phyloP scores from a whole-genome alignment of 2,113 vertebrate genomes.

The Phoxinus phoxinus region DNA sequence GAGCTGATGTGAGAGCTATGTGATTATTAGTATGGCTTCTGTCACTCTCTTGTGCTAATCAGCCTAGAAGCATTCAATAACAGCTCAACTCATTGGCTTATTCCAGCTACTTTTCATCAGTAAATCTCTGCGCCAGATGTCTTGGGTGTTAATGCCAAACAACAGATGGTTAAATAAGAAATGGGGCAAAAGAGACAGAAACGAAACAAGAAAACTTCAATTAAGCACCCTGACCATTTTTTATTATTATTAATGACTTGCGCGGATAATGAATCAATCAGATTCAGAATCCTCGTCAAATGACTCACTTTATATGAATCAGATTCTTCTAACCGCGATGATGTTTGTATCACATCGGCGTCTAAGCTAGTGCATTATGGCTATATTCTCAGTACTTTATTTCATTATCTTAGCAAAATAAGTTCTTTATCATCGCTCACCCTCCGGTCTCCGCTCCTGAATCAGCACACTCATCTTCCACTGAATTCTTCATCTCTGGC shows the following conservation, averaged over 20 bases:
- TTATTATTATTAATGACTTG: background rate
- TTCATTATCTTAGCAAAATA: background rate
- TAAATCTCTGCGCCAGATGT: slow-evolving; percentile 38
- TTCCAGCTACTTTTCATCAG: slow-evolving; percentile 3
- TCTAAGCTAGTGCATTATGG: too few species aligned
- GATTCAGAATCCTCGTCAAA: background rate
- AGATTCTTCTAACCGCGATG: background rate
- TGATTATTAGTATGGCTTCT: background rate
- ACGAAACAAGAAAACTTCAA: background rate
- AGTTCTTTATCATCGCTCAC: background rate
- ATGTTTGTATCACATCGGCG: background rate
- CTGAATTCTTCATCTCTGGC: slow-evolving; percentile 37
- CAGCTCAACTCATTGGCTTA: slow-evolving; percentile 10
- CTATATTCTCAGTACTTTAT: background rate
- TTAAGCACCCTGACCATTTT: too few species aligned
- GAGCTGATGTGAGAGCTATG: background rate
- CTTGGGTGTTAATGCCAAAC: slow-evolving; percentile 33
- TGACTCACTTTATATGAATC: background rate
- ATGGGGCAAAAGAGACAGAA: background rate
- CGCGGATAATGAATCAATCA: background rate
- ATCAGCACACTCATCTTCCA: slow-evolving; percentile 34
- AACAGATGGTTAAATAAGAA: slow-evolving; percentile 39
- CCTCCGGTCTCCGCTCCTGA: slow-evolving; percentile 25
- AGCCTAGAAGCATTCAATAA: background rate
- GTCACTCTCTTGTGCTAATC: background rate